These are phyloP conservation scores for Carduelis carduelis DNA, from an alignment of 2,797 vertebrate species.

Conservation along the genomic window DNA sequence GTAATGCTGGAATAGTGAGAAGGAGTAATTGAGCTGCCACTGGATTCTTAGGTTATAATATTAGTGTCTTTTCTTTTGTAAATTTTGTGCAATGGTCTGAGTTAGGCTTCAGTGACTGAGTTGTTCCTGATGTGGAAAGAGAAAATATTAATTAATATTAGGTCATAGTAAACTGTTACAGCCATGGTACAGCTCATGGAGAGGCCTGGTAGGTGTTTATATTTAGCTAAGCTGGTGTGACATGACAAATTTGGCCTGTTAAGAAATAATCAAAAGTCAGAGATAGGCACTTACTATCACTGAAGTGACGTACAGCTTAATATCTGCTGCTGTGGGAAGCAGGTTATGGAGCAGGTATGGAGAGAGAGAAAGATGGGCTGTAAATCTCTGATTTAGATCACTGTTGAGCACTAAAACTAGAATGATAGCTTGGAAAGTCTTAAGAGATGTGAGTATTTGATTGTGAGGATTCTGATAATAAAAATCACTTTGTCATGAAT, in stretches of 20 bases:
- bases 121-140: not conserved
- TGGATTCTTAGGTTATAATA: not conserved
- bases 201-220: not conserved
- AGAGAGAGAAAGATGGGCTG: not conserved
- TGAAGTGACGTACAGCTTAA: not conserved
- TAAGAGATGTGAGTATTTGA: not conserved
- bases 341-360: not conserved
- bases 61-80: not conserved
- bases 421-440: not conserved
- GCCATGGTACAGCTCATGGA: not conserved
- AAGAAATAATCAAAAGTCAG: not conserved
- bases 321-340: not conserved
- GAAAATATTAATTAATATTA: not conserved
- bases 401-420: not conserved
- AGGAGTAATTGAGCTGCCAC: not conserved
- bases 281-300: not conserved
- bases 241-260: not conserved
- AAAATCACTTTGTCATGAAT: not conserved
- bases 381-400: not conserved
- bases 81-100: not conserved
- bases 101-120: not conserved
- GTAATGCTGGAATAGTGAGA: not conserved
- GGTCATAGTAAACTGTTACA: accelerated
- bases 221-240: not conserved
- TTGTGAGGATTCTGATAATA: not conserved